phyloP scores from a whole-genome alignment of 2,888 invertebrate genomes.

The Drosophila acutilabella region DNA sequence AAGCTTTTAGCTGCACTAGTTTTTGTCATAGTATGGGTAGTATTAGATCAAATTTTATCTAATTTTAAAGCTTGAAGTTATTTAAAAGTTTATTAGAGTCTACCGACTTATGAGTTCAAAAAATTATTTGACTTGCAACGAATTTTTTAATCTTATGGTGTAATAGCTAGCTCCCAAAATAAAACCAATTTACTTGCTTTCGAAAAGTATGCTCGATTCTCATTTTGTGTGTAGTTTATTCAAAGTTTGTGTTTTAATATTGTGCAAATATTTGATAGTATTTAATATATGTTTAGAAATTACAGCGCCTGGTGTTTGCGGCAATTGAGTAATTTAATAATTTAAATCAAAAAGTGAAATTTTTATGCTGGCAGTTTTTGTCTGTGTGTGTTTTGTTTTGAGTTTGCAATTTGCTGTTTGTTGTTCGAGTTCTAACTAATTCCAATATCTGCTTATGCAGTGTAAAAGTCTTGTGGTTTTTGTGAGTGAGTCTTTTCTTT shows the following conservation, averaged over 20 bases:
- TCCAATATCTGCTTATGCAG: conserved; percentile 32
- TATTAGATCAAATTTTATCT: too few species aligned
- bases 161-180: conserved; percentile 16
- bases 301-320: conserved; percentile 50
- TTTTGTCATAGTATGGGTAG: too few species aligned
- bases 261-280: conserved; percentile 69
- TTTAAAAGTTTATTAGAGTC: too few species aligned
- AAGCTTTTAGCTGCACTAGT: too few species aligned
- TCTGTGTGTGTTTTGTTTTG: conserved; percentile 38
- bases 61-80: too few species aligned
- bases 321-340: conserved; percentile 24
- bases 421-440: conserved; percentile 9
- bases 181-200: conserved; percentile 69
- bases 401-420: neutral
- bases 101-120: too few species aligned
- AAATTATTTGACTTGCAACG: too few species aligned
- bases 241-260: conserved; percentile 40
- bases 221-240: conserved; percentile 71
- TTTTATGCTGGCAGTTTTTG: conserved; percentile 67
- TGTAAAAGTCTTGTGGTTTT: conserved; percentile 30
- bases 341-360: conserved; percentile 31
- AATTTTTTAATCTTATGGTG: neutral
- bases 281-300: conserved; percentile 33
- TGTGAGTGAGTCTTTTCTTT: conserved; percentile 66
- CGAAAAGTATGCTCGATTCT: conserved; percentile 69